Conservation (phyloP, 2,113 vertebrate species). For the Otus sunia region DNA sequence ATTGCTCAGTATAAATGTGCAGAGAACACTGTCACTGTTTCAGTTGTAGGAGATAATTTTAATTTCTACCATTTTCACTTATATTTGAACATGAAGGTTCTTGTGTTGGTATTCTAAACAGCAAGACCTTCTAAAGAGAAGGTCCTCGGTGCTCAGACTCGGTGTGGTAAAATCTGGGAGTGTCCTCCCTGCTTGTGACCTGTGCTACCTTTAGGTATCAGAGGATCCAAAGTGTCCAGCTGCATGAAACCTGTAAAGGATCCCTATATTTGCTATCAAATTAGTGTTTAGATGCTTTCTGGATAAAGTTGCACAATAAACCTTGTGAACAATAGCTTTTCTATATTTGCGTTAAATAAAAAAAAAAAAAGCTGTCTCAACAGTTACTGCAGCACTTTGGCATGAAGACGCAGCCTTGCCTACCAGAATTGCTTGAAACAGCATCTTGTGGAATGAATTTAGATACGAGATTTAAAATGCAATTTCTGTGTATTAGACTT, state of each 20-base stretch:
- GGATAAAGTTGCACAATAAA: background rate
- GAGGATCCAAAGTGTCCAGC: background rate
- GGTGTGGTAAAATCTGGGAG: background rate
- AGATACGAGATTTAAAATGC: background rate
- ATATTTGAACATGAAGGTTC: rapidly evolving
- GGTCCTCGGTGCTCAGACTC: background rate
- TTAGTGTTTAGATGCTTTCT: background rate
- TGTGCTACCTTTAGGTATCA: background rate
- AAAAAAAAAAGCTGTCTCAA: background rate
- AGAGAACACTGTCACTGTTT: background rate
- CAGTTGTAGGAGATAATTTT: background rate
- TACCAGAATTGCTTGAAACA: background rate
- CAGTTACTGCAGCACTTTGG: background rate
- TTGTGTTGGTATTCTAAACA: background rate
- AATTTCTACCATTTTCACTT: background rate
- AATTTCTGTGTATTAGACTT: background rate
- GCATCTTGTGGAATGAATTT: background rate
- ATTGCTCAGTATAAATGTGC: background rate
- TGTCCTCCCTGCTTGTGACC: background rate
- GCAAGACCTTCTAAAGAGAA: background rate
- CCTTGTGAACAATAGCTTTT: background rate
- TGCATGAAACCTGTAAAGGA: background rate
- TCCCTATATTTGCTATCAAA: rapidly evolving
- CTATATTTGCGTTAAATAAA: background rate
- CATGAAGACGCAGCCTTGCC: background rate